Evolutionary conservation across 2,888 invertebrate genomes (phyloP), one percentile per base, ranked within the genome.

Genomic region (Caenorhabditis wallacei): DNA sequence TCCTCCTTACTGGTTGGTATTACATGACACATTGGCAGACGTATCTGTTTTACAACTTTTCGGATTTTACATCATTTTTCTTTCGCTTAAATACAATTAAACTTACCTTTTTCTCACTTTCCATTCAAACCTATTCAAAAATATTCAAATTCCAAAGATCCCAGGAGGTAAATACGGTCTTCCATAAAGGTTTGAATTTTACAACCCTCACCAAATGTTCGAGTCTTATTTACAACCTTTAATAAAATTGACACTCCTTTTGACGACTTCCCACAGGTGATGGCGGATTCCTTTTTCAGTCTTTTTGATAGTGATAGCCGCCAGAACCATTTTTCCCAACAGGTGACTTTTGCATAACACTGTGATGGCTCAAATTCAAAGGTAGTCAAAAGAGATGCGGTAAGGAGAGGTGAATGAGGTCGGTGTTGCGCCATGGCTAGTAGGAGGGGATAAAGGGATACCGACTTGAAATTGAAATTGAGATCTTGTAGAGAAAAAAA

Each of bases 381-480:
- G 35, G 30, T 57, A 16, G 30, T 56, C 26, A 8, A 30, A 30
- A 26, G 30, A 30, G 56, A 56, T 56, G 56, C 46, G 46, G 46
- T 48, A 56, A 57, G 40, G 30, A 37, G 18, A 20, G 59, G 13
- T 20, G 40, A 59, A 40, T 59, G 59, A 59, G 59, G 20, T 48
- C 13, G 2, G 11, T 11, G 59, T 59, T 59, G 40, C 59, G 59
- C 59, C 37, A 59, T 40, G 20, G 5, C 40, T 20, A 22, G 18
- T 20, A 20, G 13, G 13, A 18, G 18, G 13, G 18, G 4, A 40
- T 40, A 11, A 40, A 22, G 40, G 13, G 22, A 20, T 40, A 4
- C 59, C 59, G 59, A 48, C 46, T 48, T 20, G 37, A 40, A 57
- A 57, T 57, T n/a, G 57, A 57, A 20, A 57, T n/a, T n/a, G 35